These are phyloP conservation scores for Bombus cullumanus DNA, from an alignment of 1,140 invertebrate species.

Conservation along the genomic window DNA sequence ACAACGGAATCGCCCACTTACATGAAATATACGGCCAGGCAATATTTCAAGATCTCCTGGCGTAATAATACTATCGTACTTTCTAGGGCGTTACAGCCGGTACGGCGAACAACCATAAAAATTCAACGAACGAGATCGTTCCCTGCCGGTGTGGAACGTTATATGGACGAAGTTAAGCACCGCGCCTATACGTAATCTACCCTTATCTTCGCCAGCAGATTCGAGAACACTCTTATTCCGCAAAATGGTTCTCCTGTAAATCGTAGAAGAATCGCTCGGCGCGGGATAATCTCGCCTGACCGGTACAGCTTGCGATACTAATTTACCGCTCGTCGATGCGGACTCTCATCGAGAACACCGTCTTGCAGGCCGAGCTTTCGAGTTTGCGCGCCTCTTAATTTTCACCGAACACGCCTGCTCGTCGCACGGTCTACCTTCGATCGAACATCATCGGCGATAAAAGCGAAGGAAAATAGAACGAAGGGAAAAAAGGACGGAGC, in stretches of 20 bases:
- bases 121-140: constrained; percentile 67
- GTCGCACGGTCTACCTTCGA: too few species aligned
- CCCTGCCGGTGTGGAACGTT: constrained; percentile 42
- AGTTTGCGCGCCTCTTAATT: neutral
- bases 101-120: constrained; percentile 68
- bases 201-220: constrained; percentile 59
- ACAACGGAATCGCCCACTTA: constrained; percentile 65
- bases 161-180: constrained; percentile 56
- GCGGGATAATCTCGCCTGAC: constrained; percentile 15
- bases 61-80: constrained; percentile 68
- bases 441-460: neutral
- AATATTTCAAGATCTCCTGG: constrained; percentile 67
- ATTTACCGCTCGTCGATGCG: neutral
- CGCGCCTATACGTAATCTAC: constrained; percentile 57
- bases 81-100: constrained; percentile 61
- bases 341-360: neutral
- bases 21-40: constrained; percentile 60
- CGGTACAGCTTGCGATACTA: constrained; percentile 6
- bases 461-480: neutral
- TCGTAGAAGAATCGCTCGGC: constrained; percentile 14
- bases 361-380: neutral
- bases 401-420: neutral
- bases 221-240: constrained; percentile 43
- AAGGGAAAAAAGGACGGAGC: too few species aligned
- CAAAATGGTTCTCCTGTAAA: constrained; percentile 48